Evolutionary conservation across 2,797 vertebrate genomes (phyloP), one percentile per base, ranked within the genome.

Genomic region (Neoniphon sammara): DNA sequence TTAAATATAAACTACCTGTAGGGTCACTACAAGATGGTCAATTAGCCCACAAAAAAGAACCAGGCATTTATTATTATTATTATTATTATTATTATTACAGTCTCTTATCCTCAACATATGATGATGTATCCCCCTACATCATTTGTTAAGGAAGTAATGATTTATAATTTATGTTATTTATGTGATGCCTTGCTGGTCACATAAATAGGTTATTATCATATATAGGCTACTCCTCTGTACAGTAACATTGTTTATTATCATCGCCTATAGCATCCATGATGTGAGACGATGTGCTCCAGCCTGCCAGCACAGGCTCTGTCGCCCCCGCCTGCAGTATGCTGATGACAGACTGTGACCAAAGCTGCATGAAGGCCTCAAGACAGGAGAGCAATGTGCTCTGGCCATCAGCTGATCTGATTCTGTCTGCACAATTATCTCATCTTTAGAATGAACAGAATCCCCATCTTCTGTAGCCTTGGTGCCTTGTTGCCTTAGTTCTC

Each of bases 321-420:
- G 44, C 66, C 77, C 84, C 72, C 2, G 39, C 56, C 86, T 85
- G 86, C 87, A 83, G 73, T 81, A 59, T 71, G 70, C 76, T 80
- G 81, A 65, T 85, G 56, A 42, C 0, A 78, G 57, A 62, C 73
- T 78, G 68, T 73, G 75, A 14, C 62, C 62, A 42, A 50, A 80
- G 77, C 77, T 73, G 70, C 75, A 78, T 56, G 17, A 20, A 74
- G 46, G 66, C 66, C 65, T 18, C 4, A 34, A 44, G 74, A 60
- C 60, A 64, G 0, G 2, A 31, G 3, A 57, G 20, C 60, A 20
- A 15, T 31, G 60, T 49, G 23, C 21, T 36, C 25, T 36, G 64
- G 50, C 21, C 10, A 58, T 63, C 47, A 42, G 56, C 31, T 12
- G 25, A 21, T 50, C 54, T 47, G 34, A 10, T 54, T 27, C 34